phyloP scores from a whole-genome alignment of 2,113 vertebrate species.

The Amblyopsis rosae region DNA sequence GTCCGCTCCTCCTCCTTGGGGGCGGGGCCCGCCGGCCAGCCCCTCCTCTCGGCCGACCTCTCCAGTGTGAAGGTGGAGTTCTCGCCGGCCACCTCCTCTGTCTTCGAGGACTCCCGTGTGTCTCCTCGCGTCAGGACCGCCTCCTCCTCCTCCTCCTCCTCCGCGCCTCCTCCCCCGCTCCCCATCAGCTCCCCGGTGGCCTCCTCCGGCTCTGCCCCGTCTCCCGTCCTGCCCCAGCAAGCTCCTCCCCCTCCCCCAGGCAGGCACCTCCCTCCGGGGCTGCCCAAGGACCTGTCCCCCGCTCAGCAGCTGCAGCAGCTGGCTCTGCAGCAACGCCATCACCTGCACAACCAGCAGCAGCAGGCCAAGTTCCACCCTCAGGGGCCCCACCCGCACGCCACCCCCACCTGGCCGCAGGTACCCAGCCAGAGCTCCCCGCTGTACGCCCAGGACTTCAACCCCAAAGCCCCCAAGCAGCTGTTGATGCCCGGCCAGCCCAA shows the following conservation, averaged over 20 bases:
- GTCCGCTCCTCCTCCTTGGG: conserved; percentile 2
- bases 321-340: conserved; percentile 89
- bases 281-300: conserved; percentile 82
- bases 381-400: conserved; percentile 67
- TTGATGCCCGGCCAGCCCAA: conserved; percentile 79
- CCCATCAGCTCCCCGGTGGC: conserved; percentile 78
- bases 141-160: conserved; percentile 79
- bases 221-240: conserved; percentile 78
- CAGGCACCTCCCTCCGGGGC: conserved; percentile 68
- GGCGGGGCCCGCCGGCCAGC: conserved; percentile 12
- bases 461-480: conserved; percentile 84
- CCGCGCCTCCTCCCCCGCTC: conserved; percentile 78
- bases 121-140: conserved; percentile 87
- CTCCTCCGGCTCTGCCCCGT: conserved; percentile 75
- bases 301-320: conserved; percentile 85
- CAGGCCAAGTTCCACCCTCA: conserved; percentile 77
- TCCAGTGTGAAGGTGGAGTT: conserved; percentile 90
- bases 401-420: conserved; percentile 85
- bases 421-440: conserved; percentile 77
- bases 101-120: conserved; percentile 86
- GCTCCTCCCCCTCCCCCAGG: conserved; percentile 78
- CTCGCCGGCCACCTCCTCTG: conserved; percentile 80
- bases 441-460: conserved; percentile 88
- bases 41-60: conserved; percentile 78
- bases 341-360: conserved; percentile 84